phyloP scores from a whole-genome alignment of 2,113 vertebrate genomes.

The Sylvilagus bachmani region DNA sequence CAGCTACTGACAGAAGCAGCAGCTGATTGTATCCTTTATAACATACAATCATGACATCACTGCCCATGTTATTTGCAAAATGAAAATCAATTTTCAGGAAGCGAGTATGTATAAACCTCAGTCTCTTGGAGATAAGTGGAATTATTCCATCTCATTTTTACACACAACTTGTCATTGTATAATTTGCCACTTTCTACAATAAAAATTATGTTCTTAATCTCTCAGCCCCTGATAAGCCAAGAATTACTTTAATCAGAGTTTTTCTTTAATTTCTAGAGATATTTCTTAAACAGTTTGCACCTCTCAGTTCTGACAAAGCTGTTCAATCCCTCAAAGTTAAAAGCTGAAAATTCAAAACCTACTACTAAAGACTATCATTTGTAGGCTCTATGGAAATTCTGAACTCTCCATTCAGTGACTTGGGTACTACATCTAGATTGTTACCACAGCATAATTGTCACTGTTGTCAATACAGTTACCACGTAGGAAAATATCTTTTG shows the following conservation, averaged over 20 bases:
- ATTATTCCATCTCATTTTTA: not conserved
- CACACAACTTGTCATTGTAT: not conserved
- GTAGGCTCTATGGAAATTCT: not conserved
- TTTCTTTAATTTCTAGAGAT: not conserved
- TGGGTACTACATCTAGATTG: not conserved
- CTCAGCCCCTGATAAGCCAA: not conserved
- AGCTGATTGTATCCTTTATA: not conserved
- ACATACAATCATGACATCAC: not conserved
- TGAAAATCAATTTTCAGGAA: slow-evolving; percentile 42
- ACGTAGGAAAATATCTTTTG: not conserved
- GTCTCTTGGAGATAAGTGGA: not conserved
- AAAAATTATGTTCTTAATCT: not conserved
- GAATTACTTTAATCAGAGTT: not conserved
- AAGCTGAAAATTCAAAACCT: not conserved
- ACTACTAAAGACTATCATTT: not conserved
- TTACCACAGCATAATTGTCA: not conserved
- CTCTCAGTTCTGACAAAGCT: not conserved
- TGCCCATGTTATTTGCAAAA: not conserved
- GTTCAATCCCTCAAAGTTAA: not conserved
- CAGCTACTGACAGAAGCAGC: not conserved
- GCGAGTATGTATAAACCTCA: not conserved
- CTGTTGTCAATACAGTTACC: not conserved
- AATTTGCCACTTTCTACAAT: not conserved
- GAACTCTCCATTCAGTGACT: not conserved
- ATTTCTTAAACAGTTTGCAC: not conserved